Percentiles rank a stretch among this genome's conserved stretches.
Conservation (phyloP, 2,797 vertebrate genomes). For the Lacerta agilis region DNA sequence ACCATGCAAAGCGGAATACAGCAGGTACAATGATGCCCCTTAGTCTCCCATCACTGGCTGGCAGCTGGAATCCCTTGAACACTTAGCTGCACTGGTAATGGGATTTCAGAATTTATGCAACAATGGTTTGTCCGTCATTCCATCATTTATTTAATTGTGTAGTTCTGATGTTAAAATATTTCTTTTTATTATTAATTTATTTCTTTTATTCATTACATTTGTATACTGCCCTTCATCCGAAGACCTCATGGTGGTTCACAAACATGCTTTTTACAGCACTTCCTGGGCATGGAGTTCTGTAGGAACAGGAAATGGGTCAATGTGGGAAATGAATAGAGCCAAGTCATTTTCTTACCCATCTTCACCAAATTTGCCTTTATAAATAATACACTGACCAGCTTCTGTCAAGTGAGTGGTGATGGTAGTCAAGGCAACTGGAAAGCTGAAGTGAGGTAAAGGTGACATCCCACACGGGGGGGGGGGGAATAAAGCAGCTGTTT, state of each 20-base stretch:
- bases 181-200: not conserved
- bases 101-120: not conserved
- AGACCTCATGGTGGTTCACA: too few species aligned
- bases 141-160: conserved; percentile 28
- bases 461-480: too few species aligned
- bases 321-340: not conserved
- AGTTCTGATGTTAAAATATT: not conserved
- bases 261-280: not conserved
- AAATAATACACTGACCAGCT: not conserved
- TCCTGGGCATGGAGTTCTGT: not conserved
- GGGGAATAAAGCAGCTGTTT: not conserved
- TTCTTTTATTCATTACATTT: too few species aligned
- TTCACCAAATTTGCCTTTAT: not conserved
- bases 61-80: not conserved
- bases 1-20: not conserved
- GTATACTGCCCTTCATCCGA: too few species aligned
- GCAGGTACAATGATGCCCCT: not conserved
- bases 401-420: not conserved
- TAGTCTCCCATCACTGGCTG: not conserved
- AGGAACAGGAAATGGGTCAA: not conserved
- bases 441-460: not conserved
- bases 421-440: too few species aligned
- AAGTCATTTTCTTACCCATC: not conserved
- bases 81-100: not conserved
- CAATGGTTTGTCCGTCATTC: not conserved